A percentile compares a stretch with the other conserved stretches of the same genome.
Evolutionary conservation across 2,113 vertebrate species (phyloP).

Genomic region (Peromyscus californicus): DNA sequence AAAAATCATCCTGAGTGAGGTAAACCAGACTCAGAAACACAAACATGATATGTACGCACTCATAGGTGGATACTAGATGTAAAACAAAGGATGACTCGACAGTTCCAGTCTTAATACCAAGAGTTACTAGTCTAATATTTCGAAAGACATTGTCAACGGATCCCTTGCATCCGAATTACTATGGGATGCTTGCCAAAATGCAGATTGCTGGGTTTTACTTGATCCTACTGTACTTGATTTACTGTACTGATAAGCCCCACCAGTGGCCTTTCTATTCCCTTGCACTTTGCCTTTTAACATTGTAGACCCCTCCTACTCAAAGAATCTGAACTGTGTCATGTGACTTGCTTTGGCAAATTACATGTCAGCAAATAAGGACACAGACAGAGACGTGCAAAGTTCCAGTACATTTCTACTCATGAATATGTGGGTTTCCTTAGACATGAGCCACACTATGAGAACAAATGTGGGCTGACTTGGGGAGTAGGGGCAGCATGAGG

Average conservation of each 20-base stretch:
- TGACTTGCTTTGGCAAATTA: constrained; percentile 9
- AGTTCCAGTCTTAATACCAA: background rate
- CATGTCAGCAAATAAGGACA: background rate
- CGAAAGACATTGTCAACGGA: constrained; percentile 1
- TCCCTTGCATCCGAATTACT: constrained; percentile 11
- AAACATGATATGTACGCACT: too few species aligned
- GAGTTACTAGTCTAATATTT: constrained; percentile 14
- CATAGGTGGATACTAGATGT: too few species aligned
- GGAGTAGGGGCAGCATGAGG: background rate
- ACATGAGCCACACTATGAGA: background rate
- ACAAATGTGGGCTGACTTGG: background rate
- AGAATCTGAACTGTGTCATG: background rate
- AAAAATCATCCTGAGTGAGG: too few species aligned
- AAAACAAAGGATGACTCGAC: too few species aligned
- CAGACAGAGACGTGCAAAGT: background rate
- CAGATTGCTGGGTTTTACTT: background rate
- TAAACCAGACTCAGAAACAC: too few species aligned
- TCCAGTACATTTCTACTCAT: background rate
- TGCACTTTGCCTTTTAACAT: constrained; percentile 29
- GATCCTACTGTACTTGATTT: constrained; percentile 9
- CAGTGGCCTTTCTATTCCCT: background rate
- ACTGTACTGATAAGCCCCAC: background rate
- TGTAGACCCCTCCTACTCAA: background rate
- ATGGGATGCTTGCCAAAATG: background rate
- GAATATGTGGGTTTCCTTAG: background rate